A percentile compares a stretch with the other conserved stretches of the same genome.
phyloP scores from a whole-genome alignment of 2,113 vertebrate genomes.

The Cyphomyrus plagiostoma region DNA sequence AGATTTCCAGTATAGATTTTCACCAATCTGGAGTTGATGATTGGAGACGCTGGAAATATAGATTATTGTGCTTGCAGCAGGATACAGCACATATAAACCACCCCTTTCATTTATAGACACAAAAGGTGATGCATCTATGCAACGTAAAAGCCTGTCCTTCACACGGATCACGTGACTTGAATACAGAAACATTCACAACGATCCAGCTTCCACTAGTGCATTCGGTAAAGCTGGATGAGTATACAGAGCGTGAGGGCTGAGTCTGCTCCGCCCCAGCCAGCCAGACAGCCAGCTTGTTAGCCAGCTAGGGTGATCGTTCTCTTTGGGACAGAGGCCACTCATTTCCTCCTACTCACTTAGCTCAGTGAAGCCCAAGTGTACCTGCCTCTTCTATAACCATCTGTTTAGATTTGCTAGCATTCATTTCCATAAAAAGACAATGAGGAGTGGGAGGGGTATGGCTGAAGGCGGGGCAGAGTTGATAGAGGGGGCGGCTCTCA shows the following conservation, averaged over 20 bases:
- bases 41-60: background rate
- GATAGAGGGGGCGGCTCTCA: background rate
- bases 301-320: background rate
- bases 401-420: slow-evolving; percentile 34
- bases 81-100: background rate
- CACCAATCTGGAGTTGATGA: background rate
- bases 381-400: slow-evolving; percentile 22
- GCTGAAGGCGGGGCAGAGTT: background rate
- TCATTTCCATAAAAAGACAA: background rate
- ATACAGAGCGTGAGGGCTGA: background rate
- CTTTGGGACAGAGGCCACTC: background rate
- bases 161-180: background rate
- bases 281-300: background rate
- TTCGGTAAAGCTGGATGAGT: background rate
- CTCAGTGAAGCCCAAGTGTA: slow-evolving; percentile 9
- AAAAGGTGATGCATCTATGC: background rate
- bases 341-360: slow-evolving; percentile 30
- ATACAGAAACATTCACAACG: background rate
- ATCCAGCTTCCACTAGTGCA: background rate
- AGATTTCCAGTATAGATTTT: background rate
- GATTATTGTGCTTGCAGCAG: background rate
- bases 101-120: background rate
- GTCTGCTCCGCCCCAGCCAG: background rate
- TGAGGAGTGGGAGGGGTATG: background rate
- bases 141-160: background rate